Evolutionary conservation across 2,797 vertebrate genomes (phyloP).

Genomic region (Champsocephalus esox): DNA sequence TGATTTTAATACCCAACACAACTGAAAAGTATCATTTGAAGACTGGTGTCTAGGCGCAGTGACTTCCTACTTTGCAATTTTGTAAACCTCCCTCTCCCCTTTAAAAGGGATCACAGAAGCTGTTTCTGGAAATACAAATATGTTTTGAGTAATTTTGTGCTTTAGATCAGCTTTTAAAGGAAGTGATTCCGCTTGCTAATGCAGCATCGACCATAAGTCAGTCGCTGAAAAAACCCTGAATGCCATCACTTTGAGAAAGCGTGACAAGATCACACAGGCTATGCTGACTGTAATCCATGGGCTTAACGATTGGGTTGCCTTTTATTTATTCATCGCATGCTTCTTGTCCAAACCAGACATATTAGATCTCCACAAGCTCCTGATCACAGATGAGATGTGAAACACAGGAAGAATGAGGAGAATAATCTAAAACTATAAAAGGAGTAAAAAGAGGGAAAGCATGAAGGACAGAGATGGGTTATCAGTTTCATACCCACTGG

Average conservation of each 20-base stretch:
- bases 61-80: slow-evolving; percentile 22
- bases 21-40: background rate
- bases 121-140: slow-evolving; percentile 33
- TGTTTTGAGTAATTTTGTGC: slow-evolving; percentile 29
- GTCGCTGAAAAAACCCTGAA: background rate
- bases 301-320: slow-evolving; percentile 23
- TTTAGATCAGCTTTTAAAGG: slow-evolving; percentile 12
- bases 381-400: slow-evolving; percentile 53
- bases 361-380: slow-evolving; percentile 45
- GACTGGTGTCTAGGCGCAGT: slow-evolving; percentile 3
- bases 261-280: slow-evolving; percentile 15
- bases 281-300: slow-evolving; percentile 19
- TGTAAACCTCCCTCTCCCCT: slow-evolving; percentile 5
- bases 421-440: slow-evolving; percentile 5
- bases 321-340: slow-evolving; percentile 32
- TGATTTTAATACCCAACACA: background rate
- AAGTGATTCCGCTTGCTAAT: slow-evolving; percentile 20
- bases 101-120: slow-evolving; percentile 12
- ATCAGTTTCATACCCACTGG: slow-evolving; percentile 41
- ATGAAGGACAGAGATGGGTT: slow-evolving; percentile 32
- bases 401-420: slow-evolving; percentile 30
- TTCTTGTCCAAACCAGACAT: slow-evolving; percentile 42
- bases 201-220: background rate
- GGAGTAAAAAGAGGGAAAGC: slow-evolving; percentile 13
- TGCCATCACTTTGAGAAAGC: slow-evolving; percentile 25